Percentiles rank a stretch among this genome's conserved stretches.
Conservation (phyloP, 2,888 invertebrate genomes). For the Allolobophora icterica region DNA sequence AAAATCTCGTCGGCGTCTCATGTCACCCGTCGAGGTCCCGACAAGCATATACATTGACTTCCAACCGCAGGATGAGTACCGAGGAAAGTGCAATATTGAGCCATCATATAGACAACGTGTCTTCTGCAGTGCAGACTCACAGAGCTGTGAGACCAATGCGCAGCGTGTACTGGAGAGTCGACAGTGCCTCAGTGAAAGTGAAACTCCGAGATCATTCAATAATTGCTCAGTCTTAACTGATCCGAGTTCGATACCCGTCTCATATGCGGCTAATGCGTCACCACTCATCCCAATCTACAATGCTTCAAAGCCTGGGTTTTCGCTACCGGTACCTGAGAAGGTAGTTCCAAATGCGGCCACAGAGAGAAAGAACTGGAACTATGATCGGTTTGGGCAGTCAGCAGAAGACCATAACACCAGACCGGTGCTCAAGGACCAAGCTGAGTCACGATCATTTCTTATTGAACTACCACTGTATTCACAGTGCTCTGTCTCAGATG, state of each 20-base stretch:
- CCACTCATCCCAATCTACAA: background rate
- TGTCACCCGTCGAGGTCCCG: background rate
- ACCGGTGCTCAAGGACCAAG: background rate
- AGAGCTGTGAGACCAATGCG: background rate
- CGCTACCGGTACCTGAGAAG: background rate
- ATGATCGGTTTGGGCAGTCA: background rate
- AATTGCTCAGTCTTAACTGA: background rate
- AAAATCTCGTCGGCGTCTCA: conserved; percentile 30
- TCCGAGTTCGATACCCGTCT: conserved; percentile 55
- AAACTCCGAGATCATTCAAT: background rate
- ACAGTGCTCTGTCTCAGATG: background rate
- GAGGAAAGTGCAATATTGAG: conserved; percentile 41
- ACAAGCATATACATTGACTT: conserved; percentile 55
- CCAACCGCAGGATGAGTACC: conserved; percentile 43
- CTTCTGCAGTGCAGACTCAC: background rate
- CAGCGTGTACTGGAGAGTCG: background rate
- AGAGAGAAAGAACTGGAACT: conserved; percentile 1
- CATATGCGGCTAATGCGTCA: background rate
- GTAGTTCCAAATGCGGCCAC: background rate
- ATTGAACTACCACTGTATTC: background rate
- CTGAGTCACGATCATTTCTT: background rate
- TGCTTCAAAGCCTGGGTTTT: background rate
- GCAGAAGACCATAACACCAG: background rate
- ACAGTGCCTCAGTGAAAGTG: background rate
- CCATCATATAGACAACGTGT: background rate